Conservation (phyloP, 1,140 invertebrate genomes). For the Odontomachus brunneus region DNA sequence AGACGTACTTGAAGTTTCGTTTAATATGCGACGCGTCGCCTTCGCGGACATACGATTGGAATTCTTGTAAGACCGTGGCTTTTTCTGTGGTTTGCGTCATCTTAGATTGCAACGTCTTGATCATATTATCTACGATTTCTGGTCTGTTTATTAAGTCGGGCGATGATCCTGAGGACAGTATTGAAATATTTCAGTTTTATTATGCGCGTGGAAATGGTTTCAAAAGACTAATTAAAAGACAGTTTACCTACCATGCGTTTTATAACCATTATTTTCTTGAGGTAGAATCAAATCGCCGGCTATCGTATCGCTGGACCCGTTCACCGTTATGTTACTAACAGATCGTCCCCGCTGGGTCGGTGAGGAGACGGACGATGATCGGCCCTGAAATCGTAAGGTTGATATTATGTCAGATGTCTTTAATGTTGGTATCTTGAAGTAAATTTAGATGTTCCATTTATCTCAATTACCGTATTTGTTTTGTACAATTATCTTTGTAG, state of each 20-base stretch:
- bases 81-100: slow-evolving; percentile 76
- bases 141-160: slow-evolving; percentile 80
- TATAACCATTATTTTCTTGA: slow-evolving; percentile 84
- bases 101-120: slow-evolving; percentile 79
- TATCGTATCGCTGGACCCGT: slow-evolving; percentile 83
- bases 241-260: slow-evolving; percentile 78
- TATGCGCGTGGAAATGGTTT: background rate
- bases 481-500: background rate
- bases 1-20: slow-evolving; percentile 86
- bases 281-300: slow-evolving; percentile 83
- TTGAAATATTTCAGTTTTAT: background rate
- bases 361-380: slow-evolving; percentile 84
- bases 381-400: slow-evolving; percentile 77
- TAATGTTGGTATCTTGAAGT: background rate
- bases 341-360: slow-evolving; percentile 83
- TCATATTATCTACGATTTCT: slow-evolving; percentile 82
- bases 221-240: background rate
- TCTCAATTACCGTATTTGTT: background rate
- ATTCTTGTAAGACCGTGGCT: slow-evolving; percentile 80
- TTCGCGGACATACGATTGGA: slow-evolving; percentile 82
- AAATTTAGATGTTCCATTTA: background rate
- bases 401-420: too few species aligned
- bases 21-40: slow-evolving; percentile 81
- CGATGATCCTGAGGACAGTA: slow-evolving; percentile 71
- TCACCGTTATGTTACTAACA: slow-evolving; percentile 80